Percentiles rank a stretch among this genome's conserved stretches.
Conservation (phyloP, 1,140 invertebrate genomes). For the Trichoplusia ni region DNA sequence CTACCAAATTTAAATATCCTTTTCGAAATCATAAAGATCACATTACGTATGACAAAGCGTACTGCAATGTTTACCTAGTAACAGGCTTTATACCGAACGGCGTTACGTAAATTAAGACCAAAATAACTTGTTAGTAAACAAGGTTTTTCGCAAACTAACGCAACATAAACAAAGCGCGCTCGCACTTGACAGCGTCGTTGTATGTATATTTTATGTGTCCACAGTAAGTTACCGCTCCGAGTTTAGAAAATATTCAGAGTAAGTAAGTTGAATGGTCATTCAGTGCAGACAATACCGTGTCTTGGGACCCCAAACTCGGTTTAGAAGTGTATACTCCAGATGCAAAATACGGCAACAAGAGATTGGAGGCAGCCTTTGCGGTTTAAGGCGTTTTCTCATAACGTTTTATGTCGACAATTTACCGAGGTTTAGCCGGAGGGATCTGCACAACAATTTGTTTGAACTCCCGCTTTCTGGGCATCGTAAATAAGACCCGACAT, state of each 20-base stretch:
- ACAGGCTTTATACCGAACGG: not conserved
- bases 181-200: constrained; percentile 5
- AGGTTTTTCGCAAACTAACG: not conserved
- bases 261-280: constrained; percentile 35
- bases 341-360: constrained; percentile 43
- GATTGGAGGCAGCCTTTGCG: constrained; percentile 40
- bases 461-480: constrained; percentile 39
- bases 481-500: constrained; percentile 40
- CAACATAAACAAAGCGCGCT: not conserved
- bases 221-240: constrained; percentile 3
- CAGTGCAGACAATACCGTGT: constrained; percentile 33
- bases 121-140: constrained; percentile 11
- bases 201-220: constrained; percentile 14
- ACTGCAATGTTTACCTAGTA: constrained; percentile 42
- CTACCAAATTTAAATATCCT: constrained; percentile 65
- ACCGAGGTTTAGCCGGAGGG: constrained; percentile 48
- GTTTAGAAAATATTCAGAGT: constrained; percentile 26
- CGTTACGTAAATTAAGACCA: not conserved
- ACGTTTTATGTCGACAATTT: constrained; percentile 57
- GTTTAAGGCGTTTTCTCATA: constrained; percentile 52
- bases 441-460: constrained; percentile 50
- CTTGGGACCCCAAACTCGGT: constrained; percentile 34
- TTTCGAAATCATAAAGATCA: constrained; percentile 58
- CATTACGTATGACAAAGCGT: constrained; percentile 51
- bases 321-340: constrained; percentile 37